These are phyloP conservation scores for Myotis davidii DNA, from an alignment of 2,113 vertebrate species.

Conservation along the genomic window DNA sequence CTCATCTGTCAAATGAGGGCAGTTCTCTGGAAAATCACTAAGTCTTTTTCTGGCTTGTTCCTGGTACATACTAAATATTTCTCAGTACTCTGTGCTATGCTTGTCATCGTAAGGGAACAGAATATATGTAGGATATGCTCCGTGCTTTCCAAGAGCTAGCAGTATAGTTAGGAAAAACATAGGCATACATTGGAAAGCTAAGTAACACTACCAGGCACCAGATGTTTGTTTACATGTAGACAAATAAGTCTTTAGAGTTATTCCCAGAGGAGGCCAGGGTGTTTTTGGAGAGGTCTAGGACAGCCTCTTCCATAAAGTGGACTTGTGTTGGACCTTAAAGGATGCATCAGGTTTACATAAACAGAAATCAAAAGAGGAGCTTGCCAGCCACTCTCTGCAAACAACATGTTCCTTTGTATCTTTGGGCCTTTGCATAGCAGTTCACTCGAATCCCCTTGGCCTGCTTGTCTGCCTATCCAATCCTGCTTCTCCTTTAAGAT, in stretches of 20 bases:
- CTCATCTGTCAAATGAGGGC: not conserved
- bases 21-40: not conserved
- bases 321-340: not conserved
- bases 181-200: not conserved
- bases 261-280: not conserved
- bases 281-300: not conserved
- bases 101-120: not conserved
- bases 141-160: not conserved
- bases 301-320: not conserved
- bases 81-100: not conserved
- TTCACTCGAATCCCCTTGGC: not conserved
- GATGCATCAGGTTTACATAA: not conserved
- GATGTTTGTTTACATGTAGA: not conserved
- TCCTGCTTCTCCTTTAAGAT: not conserved
- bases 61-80: not conserved
- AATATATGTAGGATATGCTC: not conserved
- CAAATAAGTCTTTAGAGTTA: not conserved
- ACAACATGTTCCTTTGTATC: not conserved
- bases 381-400: not conserved
- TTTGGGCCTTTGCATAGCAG: not conserved
- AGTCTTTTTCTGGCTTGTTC: not conserved
- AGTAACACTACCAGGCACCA: not conserved
- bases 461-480: not conserved
- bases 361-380: not conserved
- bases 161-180: not conserved